phyloP scores from a whole-genome alignment of 2,888 invertebrate species.

The Hipparchia sbordonii region DNA sequence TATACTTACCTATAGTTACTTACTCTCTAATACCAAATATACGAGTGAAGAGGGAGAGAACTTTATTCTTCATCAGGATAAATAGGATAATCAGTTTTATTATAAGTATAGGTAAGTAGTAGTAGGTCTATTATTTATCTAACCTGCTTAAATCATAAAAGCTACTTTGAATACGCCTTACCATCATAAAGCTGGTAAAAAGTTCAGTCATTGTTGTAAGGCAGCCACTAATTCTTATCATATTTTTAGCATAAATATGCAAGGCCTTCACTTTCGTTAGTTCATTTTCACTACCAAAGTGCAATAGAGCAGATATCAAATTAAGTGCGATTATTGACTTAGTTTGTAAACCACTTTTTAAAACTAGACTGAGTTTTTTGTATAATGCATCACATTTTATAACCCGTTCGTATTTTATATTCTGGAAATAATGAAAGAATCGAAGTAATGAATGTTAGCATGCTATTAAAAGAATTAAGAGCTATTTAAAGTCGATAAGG shows the following conservation, averaged over 20 bases:
- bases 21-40: too few relatives aligned
- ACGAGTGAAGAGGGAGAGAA: too few relatives aligned
- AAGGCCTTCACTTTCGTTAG: slow-evolving; percentile 46
- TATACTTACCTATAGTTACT: too few relatives aligned
- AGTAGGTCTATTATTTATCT: too few relatives aligned
- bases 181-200: slow-evolving; percentile 63
- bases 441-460: not conserved
- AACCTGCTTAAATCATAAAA: too few relatives aligned
- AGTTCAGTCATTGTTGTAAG: slow-evolving; percentile 60
- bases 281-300: slow-evolving; percentile 47
- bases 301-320: slow-evolving; percentile 60
- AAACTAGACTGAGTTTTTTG: slow-evolving; percentile 52
- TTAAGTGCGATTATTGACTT: slow-evolving; percentile 57
- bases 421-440: slow-evolving; percentile 44
- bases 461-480: not conserved
- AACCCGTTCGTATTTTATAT: slow-evolving; percentile 49
- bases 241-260: slow-evolving; percentile 56
- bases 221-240: slow-evolving; percentile 67
- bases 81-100: too few relatives aligned
- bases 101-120: too few relatives aligned
- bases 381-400: slow-evolving; percentile 59
- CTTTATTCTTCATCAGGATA: too few relatives aligned
- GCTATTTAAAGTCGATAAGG: not conserved
- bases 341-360: slow-evolving; percentile 51
- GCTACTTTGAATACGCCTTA: slow-evolving; percentile 42